Percentiles rank a stretch among this genome's conserved stretches.
These are phyloP conservation scores for Arion vulgaris DNA, from an alignment of 1,140 invertebrate genomes.

Conservation along the genomic window DNA sequence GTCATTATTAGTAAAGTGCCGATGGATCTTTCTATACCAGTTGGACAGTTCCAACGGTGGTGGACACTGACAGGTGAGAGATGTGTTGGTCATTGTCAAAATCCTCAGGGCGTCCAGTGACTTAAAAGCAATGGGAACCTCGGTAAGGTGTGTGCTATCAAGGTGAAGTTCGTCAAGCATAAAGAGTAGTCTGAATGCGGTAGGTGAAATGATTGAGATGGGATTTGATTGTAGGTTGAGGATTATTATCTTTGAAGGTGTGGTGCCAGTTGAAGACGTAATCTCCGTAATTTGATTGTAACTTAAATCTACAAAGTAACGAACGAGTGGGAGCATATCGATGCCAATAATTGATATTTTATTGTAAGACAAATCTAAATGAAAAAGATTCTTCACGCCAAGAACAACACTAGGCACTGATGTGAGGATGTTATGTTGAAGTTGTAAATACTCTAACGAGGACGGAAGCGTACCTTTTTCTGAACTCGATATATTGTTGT, in stretches of 20 bases:
- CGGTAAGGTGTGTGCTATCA: background rate
- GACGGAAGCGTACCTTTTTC: background rate
- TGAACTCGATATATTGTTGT: background rate
- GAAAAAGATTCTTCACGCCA: background rate
- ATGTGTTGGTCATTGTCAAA: background rate
- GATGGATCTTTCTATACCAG: background rate
- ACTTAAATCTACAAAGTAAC: background rate
- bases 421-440: background rate
- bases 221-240: background rate
- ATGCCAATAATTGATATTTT: background rate
- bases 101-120: background rate
- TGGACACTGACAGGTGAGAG: background rate
- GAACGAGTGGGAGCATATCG: background rate
- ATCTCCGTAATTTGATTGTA: background rate
- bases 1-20: too few relatives aligned
- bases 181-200: background rate
- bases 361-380: background rate
- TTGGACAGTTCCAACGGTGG: background rate
- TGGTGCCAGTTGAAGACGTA: background rate
- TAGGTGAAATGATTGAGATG: background rate
- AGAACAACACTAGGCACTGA: background rate
- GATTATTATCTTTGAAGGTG: background rate
- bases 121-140: background rate
- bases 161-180: background rate
- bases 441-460: background rate